Evolutionary conservation across 2,113 vertebrate species (phyloP).

Genomic region (Tragelaphus imberbis): DNA sequence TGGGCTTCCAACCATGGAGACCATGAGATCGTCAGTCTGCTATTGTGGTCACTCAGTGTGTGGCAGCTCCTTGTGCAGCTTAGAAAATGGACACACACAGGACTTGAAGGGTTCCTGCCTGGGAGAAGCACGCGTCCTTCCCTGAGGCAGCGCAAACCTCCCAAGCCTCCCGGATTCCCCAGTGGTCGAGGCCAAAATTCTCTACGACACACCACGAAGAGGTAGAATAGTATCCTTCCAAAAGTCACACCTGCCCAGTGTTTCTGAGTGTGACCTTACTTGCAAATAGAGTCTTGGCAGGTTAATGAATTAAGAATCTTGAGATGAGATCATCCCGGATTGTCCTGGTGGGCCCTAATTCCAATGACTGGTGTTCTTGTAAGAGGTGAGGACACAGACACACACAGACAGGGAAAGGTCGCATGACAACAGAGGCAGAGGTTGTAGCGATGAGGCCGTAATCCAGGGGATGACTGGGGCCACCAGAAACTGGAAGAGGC

Average conservation of each 20-base stretch:
- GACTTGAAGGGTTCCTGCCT: background rate
- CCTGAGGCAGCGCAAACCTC: background rate
- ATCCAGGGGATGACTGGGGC: background rate
- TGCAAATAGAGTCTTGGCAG: background rate
- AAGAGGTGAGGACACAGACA: background rate
- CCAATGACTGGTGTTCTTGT: background rate
- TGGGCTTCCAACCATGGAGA: background rate
- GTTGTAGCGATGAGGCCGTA: background rate
- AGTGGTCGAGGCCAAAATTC: background rate
- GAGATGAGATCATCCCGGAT: background rate
- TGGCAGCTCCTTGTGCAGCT: too few species aligned
- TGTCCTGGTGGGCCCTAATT: background rate
- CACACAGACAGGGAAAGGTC: too few species aligned
- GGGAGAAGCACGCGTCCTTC: too few species aligned
- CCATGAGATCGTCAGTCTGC: rapidly evolving
- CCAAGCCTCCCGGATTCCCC: background rate
- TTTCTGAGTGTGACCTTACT: background rate
- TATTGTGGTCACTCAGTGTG: background rate
- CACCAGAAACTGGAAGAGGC: background rate
- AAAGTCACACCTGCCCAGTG: rapidly evolving
- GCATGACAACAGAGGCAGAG: background rate
- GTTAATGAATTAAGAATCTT: background rate
- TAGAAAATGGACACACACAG: background rate
- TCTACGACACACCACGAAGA: background rate
- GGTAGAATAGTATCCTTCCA: background rate